phyloP scores from a whole-genome alignment of 2,888 invertebrate genomes.

The Exocentrus adspersus region DNA sequence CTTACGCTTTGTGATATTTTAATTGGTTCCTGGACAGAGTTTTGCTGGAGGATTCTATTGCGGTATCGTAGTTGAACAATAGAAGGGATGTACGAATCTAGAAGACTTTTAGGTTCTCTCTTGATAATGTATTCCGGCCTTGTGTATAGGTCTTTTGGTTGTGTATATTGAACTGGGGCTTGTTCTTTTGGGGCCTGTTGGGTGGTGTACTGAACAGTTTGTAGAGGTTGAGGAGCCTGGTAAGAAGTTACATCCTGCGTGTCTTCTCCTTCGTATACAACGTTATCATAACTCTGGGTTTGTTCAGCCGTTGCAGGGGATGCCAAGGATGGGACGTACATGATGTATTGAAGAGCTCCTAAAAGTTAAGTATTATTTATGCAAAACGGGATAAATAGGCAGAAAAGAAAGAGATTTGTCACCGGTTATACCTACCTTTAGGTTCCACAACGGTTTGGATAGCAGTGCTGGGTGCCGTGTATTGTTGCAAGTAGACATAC shows the following conservation, averaged over 20 bases:
- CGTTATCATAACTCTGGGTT: constrained; percentile 46
- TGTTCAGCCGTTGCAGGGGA: constrained; percentile 39
- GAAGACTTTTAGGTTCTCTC: constrained; percentile 63
- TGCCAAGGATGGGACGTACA: constrained; percentile 52
- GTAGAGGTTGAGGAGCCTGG: constrained; percentile 11
- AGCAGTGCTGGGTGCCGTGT: constrained; percentile 53
- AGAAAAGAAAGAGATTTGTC: no score
- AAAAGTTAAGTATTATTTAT: no score
- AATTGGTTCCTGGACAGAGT: constrained; percentile 40
- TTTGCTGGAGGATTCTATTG: constrained; percentile 40
- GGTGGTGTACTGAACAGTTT: constrained; percentile 23
- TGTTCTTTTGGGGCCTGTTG: constrained; percentile 5
- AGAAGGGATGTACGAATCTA: constrained; percentile 66
- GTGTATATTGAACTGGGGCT: constrained; percentile 21
- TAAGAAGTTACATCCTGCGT: constrained; percentile 9
- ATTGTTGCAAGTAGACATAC: constrained; percentile 57
- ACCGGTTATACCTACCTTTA: constrained; percentile 47
- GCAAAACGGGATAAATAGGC: no score
- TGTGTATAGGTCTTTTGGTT: background rate
- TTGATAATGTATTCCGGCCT: constrained; percentile 35
- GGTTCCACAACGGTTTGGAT: constrained; percentile 58
- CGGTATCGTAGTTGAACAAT: constrained; percentile 53
- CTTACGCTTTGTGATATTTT: constrained; percentile 18
- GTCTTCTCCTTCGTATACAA: constrained; percentile 37
- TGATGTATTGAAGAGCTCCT: constrained; percentile 56